phyloP scores from a whole-genome alignment of 2,113 vertebrate species.

The Aphyosemion australe region DNA sequence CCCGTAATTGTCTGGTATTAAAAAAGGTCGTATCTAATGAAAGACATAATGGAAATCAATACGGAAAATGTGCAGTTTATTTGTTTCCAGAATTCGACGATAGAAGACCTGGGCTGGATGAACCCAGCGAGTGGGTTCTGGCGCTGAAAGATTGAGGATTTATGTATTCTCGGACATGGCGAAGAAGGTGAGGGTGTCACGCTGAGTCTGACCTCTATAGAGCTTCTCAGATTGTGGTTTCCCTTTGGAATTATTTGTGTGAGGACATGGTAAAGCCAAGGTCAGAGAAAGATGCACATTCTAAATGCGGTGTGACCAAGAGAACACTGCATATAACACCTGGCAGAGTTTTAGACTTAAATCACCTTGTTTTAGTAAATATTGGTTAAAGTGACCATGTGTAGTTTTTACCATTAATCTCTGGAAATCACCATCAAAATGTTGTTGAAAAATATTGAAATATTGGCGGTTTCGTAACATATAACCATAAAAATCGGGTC shows the following conservation, averaged over 20 bases:
- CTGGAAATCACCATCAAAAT: too few species aligned
- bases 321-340: too few species aligned
- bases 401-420: too few species aligned
- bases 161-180: constrained; percentile 59
- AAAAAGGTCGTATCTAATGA: constrained; percentile 57
- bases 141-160: constrained; percentile 31
- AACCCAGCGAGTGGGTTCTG: constrained; percentile 7
- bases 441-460: too few species aligned
- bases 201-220: constrained; percentile 59
- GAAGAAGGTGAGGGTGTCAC: constrained; percentile 56
- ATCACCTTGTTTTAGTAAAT: too few species aligned
- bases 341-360: too few species aligned
- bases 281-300: constrained; percentile 42
- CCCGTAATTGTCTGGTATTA: constrained; percentile 43
- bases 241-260: constrained; percentile 67
- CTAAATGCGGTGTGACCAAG: too few species aligned
- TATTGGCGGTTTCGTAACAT: too few species aligned
- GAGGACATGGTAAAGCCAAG: constrained; percentile 34
- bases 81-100: constrained; percentile 30
- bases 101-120: constrained; percentile 16
- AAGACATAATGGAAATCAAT: constrained; percentile 52
- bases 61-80: constrained; percentile 28
- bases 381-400: too few species aligned
- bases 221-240: constrained; percentile 52
- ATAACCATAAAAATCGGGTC: too few species aligned